A percentile compares a stretch with the other conserved stretches of the same genome.
Evolutionary conservation across 2,113 vertebrate species (phyloP).

Genomic region (Eulacestoma nigropectus): DNA sequence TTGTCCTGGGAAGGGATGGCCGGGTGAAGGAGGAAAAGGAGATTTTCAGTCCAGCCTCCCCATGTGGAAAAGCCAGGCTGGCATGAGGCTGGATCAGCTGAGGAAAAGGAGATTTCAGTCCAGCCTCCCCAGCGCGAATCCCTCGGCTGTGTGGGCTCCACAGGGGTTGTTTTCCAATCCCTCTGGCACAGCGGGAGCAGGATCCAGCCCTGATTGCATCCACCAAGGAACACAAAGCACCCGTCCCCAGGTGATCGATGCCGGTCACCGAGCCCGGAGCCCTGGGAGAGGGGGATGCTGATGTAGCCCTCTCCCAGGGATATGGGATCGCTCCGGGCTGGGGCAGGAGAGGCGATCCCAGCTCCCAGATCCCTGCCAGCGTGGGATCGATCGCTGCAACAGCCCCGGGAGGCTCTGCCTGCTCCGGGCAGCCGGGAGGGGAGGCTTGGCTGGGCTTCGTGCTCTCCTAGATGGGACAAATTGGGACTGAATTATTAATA

Average conservation of each 20-base stretch:
- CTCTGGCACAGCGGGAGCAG: not conserved
- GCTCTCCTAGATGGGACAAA: conserved; percentile 53
- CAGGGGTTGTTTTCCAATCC: not conserved
- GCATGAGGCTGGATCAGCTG: not conserved
- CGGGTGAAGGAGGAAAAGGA: not conserved
- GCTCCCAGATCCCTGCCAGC: not conserved
- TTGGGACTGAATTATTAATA: conserved; percentile 70
- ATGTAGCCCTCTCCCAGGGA: not conserved
- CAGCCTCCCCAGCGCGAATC: not conserved
- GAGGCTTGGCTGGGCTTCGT: not conserved
- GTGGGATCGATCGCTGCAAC: not conserved
- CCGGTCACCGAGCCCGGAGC: not conserved
- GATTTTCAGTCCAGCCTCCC: not conserved
- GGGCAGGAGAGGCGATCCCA: not conserved
- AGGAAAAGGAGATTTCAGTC: not conserved
- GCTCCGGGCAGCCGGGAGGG: not conserved
- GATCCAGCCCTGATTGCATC: not conserved
- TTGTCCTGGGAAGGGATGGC: not conserved
- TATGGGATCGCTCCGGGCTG: not conserved
- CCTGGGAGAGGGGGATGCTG: not conserved
- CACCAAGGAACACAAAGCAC: not conserved
- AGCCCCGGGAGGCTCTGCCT: not conserved
- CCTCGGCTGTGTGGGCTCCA: not conserved
- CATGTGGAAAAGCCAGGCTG: not conserved
- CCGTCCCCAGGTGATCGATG: fast-evolving